Percentiles rank a stretch among this genome's conserved stretches.
These are phyloP conservation scores for Mesaphorura yosii DNA, from an alignment of 1,140 invertebrate genomes.

Conservation along the genomic window DNA sequence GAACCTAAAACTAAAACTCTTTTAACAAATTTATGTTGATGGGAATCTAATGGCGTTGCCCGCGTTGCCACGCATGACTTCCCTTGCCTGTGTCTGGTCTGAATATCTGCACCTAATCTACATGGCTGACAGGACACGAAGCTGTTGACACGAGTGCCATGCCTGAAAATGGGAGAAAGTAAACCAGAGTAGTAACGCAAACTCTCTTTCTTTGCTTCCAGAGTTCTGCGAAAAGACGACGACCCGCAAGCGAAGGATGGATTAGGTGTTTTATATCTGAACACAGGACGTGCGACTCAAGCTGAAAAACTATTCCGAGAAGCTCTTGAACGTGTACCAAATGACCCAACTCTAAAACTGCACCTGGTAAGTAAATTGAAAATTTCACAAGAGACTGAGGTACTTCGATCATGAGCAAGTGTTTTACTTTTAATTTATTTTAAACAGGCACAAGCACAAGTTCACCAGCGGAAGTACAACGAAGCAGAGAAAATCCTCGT, in stretches of 20 bases:
- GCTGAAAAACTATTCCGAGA: constrained; percentile 26
- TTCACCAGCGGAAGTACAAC: constrained; percentile 24
- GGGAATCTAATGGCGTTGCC: constrained; percentile 12
- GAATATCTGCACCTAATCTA: too few species aligned
- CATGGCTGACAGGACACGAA: background rate
- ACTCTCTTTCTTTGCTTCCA: constrained; percentile 24
- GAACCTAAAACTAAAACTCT: too few species aligned
- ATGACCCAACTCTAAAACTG: constrained; percentile 32
- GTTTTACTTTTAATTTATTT: background rate
- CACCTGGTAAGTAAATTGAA: constrained; percentile 32
- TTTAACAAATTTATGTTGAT: constrained; percentile 21
- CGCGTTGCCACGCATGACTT: too few species aligned
- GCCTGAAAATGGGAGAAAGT: background rate
- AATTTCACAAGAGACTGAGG: background rate
- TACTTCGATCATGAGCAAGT: background rate
- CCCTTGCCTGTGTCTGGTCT: too few species aligned
- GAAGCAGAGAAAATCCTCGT: constrained; percentile 29
- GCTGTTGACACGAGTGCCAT: constrained; percentile 4
- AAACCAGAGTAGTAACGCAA: background rate
- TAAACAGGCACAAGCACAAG: constrained; percentile 28
- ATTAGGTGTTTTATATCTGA: constrained; percentile 33
- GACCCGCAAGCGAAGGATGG: constrained; percentile 31
- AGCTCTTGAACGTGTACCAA: constrained; percentile 27
- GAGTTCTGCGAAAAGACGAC: constrained; percentile 31
- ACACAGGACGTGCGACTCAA: constrained; percentile 28